phyloP scores from a whole-genome alignment of 2,113 vertebrate species.

The Gallinago media region DNA sequence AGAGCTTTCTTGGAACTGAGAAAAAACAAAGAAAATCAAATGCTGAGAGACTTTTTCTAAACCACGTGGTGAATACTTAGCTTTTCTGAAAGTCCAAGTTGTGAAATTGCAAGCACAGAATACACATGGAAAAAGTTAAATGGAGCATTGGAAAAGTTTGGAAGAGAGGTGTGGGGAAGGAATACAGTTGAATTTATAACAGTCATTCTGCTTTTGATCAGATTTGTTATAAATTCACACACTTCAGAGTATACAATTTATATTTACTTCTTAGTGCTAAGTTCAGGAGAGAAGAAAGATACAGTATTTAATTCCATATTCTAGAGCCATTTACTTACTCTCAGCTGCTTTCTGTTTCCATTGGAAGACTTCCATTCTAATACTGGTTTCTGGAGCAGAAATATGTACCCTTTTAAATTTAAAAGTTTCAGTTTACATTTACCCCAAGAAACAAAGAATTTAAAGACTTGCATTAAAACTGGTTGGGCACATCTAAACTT shows the following conservation, averaged over 20 bases:
- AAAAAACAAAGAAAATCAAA: background rate
- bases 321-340: background rate
- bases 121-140: background rate
- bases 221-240: background rate
- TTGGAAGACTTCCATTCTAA: background rate
- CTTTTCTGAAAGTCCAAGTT: background rate
- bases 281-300: background rate
- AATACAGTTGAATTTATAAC: accelerated
- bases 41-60: background rate
- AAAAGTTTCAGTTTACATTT: background rate
- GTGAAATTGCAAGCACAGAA: background rate
- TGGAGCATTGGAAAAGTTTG: background rate
- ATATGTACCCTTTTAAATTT: background rate
- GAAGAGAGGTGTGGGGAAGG: background rate
- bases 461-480: background rate
- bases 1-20: background rate
- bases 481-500: background rate
- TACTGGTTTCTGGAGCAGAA: background rate
- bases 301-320: background rate
- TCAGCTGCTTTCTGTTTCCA: background rate
- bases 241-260: background rate
- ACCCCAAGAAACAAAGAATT: background rate
- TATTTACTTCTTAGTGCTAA: background rate
- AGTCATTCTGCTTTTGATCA: background rate
- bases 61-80: background rate